Conservation (phyloP, 1,140 invertebrate genomes). For the Saxidomus purpurata region DNA sequence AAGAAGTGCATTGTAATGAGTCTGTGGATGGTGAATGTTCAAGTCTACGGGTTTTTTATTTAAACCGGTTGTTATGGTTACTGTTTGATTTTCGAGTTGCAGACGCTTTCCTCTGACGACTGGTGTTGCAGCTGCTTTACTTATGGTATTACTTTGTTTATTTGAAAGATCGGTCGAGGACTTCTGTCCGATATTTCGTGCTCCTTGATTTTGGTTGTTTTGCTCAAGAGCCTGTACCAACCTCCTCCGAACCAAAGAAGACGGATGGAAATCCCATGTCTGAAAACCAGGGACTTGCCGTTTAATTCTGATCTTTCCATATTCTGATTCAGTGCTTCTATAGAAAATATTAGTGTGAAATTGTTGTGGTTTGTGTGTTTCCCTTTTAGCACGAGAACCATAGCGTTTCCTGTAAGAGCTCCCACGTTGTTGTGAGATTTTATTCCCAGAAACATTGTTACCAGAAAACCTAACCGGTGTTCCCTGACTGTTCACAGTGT, state of each 20-base stretch:
- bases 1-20: conserved; percentile 11
- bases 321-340: too few relatives aligned
- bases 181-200: neutral
- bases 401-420: neutral
- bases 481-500: neutral
- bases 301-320: neutral
- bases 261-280: conserved; percentile 27
- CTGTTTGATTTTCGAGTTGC: neutral
- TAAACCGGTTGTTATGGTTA: too few relatives aligned
- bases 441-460: neutral
- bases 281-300: neutral
- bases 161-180: neutral
- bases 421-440: neutral
- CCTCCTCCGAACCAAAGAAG: neutral
- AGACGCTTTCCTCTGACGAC: neutral
- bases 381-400: neutral
- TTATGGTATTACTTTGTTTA: neutral
- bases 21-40: neutral
- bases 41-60: neutral
- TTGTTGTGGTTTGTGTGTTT: too few relatives aligned
- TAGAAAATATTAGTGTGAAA: too few relatives aligned
- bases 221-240: neutral
- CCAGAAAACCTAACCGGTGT: neutral
- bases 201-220: neutral
- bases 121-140: neutral